Base-by-base conservation (phyloP, 2,888 invertebrate genomes). In the Yponomeuta evonymella region DNA sequence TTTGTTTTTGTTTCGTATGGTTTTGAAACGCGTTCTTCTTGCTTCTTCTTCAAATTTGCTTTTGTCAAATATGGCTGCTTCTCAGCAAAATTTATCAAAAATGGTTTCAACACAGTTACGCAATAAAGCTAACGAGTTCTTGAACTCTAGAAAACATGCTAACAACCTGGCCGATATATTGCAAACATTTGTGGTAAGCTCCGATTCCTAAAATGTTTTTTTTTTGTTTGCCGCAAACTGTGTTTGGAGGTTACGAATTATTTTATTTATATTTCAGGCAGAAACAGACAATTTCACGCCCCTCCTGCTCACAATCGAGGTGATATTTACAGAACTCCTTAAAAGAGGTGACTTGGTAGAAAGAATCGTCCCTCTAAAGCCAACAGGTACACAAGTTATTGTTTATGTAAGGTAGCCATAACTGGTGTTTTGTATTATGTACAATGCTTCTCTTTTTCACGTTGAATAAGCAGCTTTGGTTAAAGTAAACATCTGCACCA, bases 111-210 rank as follows among this genome's bases (percentile, higher is more conserved):
- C 95, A 79, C 92, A 94, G 78, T 86, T 96, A 75, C 94, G 95
- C 74, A 89, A 88, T 77, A 95, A 95, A 83, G 95, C 95, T 67
- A 95, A 95, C 77, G 95, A 95, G 79, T 95, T 96, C 86, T 87
- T 96, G 70, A 92, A 94, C 76, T 94, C 94, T 48, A 91, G 93
- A 75, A 93, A 94, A 85, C 87, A 95, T 88, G 93, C 94, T 12
- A 94, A 95, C 79, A 94, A 94, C 81, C 91, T 96, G 75, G 90
- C 94, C 70, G 94, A 95, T 79, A 94, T 96, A 75, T 88, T 96
- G 73, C 92, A 93, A 76, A 93, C 95, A 90, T 95, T 96, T 82
- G 94, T 95, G 88, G 95, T 95, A 76, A 78, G 77, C 72, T 71
- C 51, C n/a, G 48, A 70, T 33, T 36, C n/a, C 48, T 43, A 58